These are phyloP conservation scores for Pitta sordida DNA, from an alignment of 2,113 vertebrate species.

Conservation along the genomic window DNA sequence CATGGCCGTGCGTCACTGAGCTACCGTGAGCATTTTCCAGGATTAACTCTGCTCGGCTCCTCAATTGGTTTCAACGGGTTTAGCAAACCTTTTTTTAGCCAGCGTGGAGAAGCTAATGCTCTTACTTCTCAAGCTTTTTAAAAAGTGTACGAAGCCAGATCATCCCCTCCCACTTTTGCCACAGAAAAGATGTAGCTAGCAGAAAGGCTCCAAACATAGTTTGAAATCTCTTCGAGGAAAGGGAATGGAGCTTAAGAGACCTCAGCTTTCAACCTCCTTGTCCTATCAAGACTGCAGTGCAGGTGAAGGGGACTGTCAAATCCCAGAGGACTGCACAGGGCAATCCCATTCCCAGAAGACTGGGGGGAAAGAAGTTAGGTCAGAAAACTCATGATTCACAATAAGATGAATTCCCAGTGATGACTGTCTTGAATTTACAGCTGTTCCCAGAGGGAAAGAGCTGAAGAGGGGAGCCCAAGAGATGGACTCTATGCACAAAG, in stretches of 20 bases:
- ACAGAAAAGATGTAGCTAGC: not conserved
- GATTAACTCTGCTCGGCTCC: constrained; percentile 50
- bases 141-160: constrained; percentile 45
- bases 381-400: not conserved
- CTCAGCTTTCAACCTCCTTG: not conserved
- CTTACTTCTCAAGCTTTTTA: constrained; percentile 63
- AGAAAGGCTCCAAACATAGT: constrained; percentile 24
- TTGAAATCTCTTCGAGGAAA: not conserved
- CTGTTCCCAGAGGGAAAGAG: not conserved
- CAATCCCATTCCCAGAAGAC: not conserved
- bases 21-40: constrained; percentile 31
- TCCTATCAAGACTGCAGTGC: not conserved
- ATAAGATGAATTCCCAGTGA: not conserved
- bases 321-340: not conserved
- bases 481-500: not conserved
- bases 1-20: constrained; percentile 5
- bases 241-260: not conserved
- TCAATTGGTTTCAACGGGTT: constrained; percentile 46
- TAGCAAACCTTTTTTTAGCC: constrained; percentile 63
- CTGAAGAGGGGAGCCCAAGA: not conserved
- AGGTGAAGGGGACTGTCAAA: not conserved
- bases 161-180: constrained; percentile 51
- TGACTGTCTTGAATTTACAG: not conserved
- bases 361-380: not conserved
- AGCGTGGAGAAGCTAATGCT: constrained; percentile 53